A percentile compares a stretch with the other conserved stretches of the same genome.
Evolutionary conservation across 1,140 invertebrate genomes (phyloP).

Genomic region (Orchesella cincta): DNA sequence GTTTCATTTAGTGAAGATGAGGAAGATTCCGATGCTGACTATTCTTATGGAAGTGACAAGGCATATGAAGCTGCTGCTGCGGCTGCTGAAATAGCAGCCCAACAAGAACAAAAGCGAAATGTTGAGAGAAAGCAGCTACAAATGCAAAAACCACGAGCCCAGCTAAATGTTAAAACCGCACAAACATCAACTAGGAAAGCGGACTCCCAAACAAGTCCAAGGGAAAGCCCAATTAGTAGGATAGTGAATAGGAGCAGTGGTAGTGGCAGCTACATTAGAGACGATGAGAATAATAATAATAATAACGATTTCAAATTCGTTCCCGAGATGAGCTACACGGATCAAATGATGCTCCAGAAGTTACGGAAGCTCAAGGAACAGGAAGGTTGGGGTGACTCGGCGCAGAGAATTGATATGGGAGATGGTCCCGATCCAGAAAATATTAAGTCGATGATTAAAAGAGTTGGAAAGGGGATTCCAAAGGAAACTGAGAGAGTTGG

Average conservation of each 20-base stretch:
- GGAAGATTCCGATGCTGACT: not conserved
- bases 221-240: not conserved
- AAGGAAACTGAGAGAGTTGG: not conserved
- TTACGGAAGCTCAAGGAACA: constrained; percentile 8
- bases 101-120: not conserved
- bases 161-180: not conserved
- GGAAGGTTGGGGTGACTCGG: not conserved
- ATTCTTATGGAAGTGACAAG: not conserved
- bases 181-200: too few relatives aligned
- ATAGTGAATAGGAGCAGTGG: not conserved
- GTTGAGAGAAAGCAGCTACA: not conserved
- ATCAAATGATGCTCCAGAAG: constrained; percentile 35
- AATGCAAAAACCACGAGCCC: not conserved
- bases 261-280: too few relatives aligned
- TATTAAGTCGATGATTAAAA: not conserved
- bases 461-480: not conserved
- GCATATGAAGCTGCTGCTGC: not conserved
- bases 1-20: not conserved
- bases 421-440: not conserved
- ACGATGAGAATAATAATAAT: not conserved
- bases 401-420: not conserved
- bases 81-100: not conserved
- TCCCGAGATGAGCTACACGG: constrained; percentile 31
- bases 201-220: not conserved
- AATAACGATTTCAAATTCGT: not conserved